phyloP scores from a whole-genome alignment of 2,797 vertebrate genomes.

The Basileuterus tristriatus region DNA sequence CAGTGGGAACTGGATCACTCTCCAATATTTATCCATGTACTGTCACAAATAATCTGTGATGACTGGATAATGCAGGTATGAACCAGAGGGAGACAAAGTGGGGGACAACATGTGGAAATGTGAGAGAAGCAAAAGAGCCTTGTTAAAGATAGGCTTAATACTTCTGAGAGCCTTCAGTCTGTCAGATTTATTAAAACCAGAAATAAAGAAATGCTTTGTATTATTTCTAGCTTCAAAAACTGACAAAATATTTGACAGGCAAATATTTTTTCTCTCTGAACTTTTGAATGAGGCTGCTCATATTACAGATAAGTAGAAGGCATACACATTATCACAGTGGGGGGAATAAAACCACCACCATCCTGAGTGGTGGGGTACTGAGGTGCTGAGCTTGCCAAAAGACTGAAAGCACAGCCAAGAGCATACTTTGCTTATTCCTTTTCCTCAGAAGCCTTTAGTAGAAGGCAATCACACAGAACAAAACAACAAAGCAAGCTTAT shows the following conservation, averaged over 20 bases:
- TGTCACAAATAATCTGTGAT: not conserved
- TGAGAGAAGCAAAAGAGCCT: not conserved
- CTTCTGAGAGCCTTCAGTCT: not conserved
- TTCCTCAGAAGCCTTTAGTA: not conserved
- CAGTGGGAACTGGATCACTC: not conserved
- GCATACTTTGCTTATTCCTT: fast-evolving
- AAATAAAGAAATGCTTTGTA: not conserved
- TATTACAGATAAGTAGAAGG: not conserved
- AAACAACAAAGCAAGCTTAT: not conserved
- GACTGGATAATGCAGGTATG: not conserved
- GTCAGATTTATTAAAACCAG: not conserved
- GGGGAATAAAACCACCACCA: not conserved
- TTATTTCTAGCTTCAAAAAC: not conserved
- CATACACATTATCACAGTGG: not conserved
- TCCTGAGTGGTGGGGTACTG: not conserved
- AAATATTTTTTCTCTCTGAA: not conserved
- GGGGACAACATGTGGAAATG: not conserved
- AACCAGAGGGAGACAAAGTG: not conserved
- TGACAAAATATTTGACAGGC: not conserved
- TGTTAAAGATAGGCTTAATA: not conserved
- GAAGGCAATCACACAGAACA: not conserved
- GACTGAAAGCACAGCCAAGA: not conserved
- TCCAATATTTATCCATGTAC: not conserved
- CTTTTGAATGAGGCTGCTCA: not conserved
- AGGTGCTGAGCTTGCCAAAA: not conserved